phyloP scores from a whole-genome alignment of 2,113 vertebrate genomes.

The Oncorhynchus nerka region DNA sequence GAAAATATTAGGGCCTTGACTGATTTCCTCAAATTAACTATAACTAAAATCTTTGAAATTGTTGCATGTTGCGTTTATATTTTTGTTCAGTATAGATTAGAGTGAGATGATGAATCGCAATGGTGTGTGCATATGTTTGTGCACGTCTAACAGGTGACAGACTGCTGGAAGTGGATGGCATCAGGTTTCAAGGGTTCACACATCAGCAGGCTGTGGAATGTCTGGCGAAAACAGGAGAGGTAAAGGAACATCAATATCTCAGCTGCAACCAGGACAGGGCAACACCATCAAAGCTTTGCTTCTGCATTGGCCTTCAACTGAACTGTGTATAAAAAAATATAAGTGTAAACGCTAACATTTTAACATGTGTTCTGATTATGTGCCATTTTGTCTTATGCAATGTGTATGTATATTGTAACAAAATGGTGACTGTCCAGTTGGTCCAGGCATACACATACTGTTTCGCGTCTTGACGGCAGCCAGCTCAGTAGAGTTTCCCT shows the following conservation, averaged over 20 bases:
- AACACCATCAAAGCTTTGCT: not conserved
- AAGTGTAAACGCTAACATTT: not conserved
- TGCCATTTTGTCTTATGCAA: not conserved
- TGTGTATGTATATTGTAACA: too few relatives aligned
- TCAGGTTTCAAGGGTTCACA: conserved; percentile 75
- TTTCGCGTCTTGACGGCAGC: too few relatives aligned
- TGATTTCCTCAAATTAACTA: too few relatives aligned
- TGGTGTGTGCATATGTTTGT: not conserved
- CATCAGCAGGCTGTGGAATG: conserved; percentile 84
- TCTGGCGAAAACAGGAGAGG: conserved; percentile 81
- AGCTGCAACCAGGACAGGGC: not conserved
- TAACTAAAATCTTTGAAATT: too few relatives aligned
- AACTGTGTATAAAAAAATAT: too few relatives aligned
- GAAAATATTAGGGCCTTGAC: too few relatives aligned
- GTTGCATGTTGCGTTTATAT: too few relatives aligned
- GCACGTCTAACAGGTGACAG: conserved; percentile 73
- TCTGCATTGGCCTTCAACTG: not conserved
- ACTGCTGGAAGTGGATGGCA: conserved; percentile 81
- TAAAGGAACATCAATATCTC: conserved; percentile 35
- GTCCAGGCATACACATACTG: too few relatives aligned
- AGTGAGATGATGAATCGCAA: conserved; percentile 1
- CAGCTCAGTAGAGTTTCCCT: too few relatives aligned
- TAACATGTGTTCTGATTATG: not conserved
- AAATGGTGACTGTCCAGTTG: too few relatives aligned
- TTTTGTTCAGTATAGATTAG: too few relatives aligned